Base-by-base conservation (phyloP, 2,113 vertebrate species). In the Grammatotria lemairii region DNA sequence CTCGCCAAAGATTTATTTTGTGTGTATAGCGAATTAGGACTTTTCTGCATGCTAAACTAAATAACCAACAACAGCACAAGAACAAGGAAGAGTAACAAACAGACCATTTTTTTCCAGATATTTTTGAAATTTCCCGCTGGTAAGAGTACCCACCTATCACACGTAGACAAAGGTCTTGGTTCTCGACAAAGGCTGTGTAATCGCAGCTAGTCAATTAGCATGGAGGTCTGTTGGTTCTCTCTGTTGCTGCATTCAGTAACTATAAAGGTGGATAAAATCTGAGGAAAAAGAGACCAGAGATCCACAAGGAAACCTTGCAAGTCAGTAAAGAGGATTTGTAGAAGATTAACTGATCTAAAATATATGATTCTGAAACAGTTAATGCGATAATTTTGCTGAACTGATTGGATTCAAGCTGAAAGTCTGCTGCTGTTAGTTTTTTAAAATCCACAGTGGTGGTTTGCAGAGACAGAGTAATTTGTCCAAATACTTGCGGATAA, bases 1-100 rank as follows among this genome's bases (percentile, higher is more conserved):
- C 35, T 23, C 1, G 0, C 13, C 13, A 58, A 58, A 57, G 3
- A 28, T 58, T 28, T 5, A 0, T 16, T 57, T 58, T 58, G 16
- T 58, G 55, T 17, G 26, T 58, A 28, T 58, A 16, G 8, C 8
- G 3, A 58, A 28, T 58, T 31, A 58, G 14, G 55, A 28, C 26
- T 58, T 58, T 28, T 31, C 26, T 40, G n/a, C n/a, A 70, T 14
- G 63, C n/a, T 70, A 70, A 40, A 42, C 7, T 14, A 40, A 70
- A 70, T 21, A 23, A 40, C 35, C 11, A 68, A 70, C 12, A 42
- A 70, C 35, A 40, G 63, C n/a, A 42, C 35, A 42, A 42, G 12
- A 40, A 40, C 63, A 40, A 42, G 63, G 5, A 70, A 70, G 31
- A 65, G 60, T 70, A 70, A 14, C 35, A 8, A 40, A 70, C 3